These are phyloP conservation scores for Seriola dumerili DNA, from an alignment of 2,113 vertebrate genomes.

Conservation along the genomic window DNA sequence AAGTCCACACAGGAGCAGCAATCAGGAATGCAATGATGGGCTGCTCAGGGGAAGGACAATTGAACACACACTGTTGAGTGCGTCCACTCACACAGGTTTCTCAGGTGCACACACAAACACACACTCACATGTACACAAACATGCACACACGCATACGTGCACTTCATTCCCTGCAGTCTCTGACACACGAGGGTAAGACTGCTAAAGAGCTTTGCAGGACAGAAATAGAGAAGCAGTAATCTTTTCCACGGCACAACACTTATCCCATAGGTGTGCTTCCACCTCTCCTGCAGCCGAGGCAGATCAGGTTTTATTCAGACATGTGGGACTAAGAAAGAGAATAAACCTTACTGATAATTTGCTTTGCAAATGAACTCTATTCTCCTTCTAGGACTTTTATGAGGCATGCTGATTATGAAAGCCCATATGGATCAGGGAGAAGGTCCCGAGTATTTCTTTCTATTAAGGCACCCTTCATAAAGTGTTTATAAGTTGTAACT, in stretches of 20 bases:
- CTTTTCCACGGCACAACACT: constrained; percentile 73
- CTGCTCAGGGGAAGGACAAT: constrained; percentile 15
- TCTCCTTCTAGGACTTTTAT: not conserved
- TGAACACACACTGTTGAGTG: constrained; percentile 34
- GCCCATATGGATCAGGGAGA: not conserved
- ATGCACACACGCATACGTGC: not conserved
- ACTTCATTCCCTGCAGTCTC: constrained; percentile 43
- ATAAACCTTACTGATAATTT: not conserved
- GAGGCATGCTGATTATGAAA: not conserved
- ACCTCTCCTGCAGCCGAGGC: constrained; percentile 15
- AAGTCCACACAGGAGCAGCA: constrained; percentile 31
- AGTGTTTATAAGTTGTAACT: not conserved
- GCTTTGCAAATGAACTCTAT: not conserved
- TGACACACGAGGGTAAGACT: constrained; percentile 72
- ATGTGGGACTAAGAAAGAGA: not conserved
- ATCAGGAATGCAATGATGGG: constrained; percentile 23
- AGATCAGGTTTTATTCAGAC: constrained; percentile 12
- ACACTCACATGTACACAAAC: not conserved
- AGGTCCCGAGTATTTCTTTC: not conserved
- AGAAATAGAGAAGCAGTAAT: constrained; percentile 84
- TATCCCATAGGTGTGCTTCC: constrained; percentile 67
- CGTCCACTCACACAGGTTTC: constrained; percentile 18
- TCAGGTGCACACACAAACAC: constrained; percentile 19
- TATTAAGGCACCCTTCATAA: not conserved
- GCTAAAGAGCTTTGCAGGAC: constrained; percentile 84